These are phyloP conservation scores for Schizopygopsis malacanthus DNA, from an alignment of 2,797 vertebrate species.

Conservation along the genomic window DNA sequence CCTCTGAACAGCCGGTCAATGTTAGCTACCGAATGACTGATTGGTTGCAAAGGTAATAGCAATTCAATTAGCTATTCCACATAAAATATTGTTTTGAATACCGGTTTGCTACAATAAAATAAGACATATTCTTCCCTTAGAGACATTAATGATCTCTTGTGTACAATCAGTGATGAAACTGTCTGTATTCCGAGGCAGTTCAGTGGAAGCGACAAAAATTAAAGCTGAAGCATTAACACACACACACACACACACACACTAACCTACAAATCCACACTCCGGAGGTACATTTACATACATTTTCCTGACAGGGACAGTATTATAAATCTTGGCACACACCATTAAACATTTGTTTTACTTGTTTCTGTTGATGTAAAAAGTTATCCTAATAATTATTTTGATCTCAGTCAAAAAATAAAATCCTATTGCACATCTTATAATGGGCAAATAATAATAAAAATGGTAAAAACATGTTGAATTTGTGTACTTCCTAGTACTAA, in stretches of 20 bases:
- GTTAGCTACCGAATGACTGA: conserved; percentile 16
- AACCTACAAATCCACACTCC: background rate
- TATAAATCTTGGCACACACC: conserved; percentile 15
- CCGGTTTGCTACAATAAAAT: background rate
- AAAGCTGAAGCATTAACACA: conserved; percentile 48
- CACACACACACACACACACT: background rate
- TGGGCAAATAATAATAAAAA: background rate
- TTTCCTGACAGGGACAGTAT: background rate
- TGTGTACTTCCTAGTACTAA: background rate
- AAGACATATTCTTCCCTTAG: background rate
- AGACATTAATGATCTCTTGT: conserved; percentile 7
- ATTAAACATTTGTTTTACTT: background rate
- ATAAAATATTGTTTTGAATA: conserved; percentile 11
- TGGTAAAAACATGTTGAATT: background rate
- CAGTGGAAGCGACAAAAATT: conserved; percentile 42
- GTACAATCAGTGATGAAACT: background rate
- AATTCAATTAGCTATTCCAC: conserved; percentile 23
- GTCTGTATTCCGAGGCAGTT: background rate
- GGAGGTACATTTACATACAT: background rate
- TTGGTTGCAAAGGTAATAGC: conserved; percentile 12
- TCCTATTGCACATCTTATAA: background rate
- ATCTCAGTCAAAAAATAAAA: background rate
- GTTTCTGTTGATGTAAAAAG: conserved; percentile 5
- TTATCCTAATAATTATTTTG: background rate
- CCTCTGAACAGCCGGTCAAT: conserved; percentile 32